Percentiles rank a stretch among this genome's conserved stretches.
phyloP scores from a whole-genome alignment of 1,140 invertebrate species.

The Rhopalosiphum maidis region DNA sequence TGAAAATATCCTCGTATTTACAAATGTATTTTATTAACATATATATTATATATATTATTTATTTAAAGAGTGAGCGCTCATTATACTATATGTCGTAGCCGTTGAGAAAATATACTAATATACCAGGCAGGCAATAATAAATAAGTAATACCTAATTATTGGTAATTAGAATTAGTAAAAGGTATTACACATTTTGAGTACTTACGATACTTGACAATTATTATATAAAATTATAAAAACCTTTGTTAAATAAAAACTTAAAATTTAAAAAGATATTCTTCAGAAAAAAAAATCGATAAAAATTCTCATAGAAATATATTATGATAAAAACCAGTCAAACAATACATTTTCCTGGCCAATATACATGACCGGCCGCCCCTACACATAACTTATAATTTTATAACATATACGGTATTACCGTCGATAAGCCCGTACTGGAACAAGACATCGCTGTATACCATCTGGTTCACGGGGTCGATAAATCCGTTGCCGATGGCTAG shows the following conservation, averaged over 20 bases:
- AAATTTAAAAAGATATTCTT: neutral
- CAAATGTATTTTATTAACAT: too few species aligned
- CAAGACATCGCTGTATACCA: conserved; percentile 80
- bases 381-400: neutral
- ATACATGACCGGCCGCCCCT: neutral
- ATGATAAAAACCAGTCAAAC: neutral
- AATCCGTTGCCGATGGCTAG: conserved; percentile 87
- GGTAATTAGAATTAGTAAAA: too few species aligned
- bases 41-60: too few species aligned
- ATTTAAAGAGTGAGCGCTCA: too few species aligned
- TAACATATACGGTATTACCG: neutral
- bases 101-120: too few species aligned
- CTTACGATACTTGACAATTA: neutral
- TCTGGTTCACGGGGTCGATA: conserved; percentile 80
- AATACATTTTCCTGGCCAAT: neutral
- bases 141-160: neutral
- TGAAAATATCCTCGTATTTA: too few species aligned
- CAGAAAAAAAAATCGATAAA: neutral
- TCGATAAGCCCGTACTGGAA: conserved; percentile 73
- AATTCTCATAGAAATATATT: too few species aligned
- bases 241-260: too few species aligned
- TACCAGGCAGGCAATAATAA: too few species aligned
- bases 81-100: too few species aligned
- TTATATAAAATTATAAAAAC: too few species aligned
- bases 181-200: neutral